Base-by-base conservation (phyloP, 1,140 invertebrate species). In the Drosophila setifemur region DNA sequence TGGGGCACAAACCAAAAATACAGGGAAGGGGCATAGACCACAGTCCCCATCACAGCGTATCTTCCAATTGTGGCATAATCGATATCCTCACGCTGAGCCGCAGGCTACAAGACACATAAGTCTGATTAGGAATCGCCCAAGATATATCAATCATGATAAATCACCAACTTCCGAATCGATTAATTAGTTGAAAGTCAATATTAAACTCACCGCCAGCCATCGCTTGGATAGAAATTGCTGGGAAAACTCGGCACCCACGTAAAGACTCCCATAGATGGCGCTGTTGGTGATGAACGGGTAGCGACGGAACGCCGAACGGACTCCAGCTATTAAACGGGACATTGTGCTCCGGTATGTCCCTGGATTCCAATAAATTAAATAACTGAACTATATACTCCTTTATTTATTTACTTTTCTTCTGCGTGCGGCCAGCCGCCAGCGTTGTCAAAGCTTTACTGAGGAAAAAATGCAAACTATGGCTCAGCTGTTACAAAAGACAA, bases 191-290 rank as follows among this genome's bases (percentile, higher is more conserved):
- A 2, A 9, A 19, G 16, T 14, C 2, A 3, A 1, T 19, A 19
- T 2, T 18, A 8, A 33, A 73, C 81, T 81, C 28, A 86, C 81
- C 43, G 75, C 23, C 33, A 86, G 29, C 72, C 66, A 85, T 11
- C 71, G 79, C 35, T 92, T 95, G 14, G 93, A 93, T 25, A 95
- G 92, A 19, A 92, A 93, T 90, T 97, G 96, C 77, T 96, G 95
- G 0, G 94, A 93, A 40, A 95, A 92, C 85, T 96, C 96, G 0
- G 95, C 95, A 2, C 94, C 93, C 0, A 94, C 93, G 82, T 96
- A 96, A 73, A 96, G 94, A 0, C 93, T 92, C 7, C 95, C 95
- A 87, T 96, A 96, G 4, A 95, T 92, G 1, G 92, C 76, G n/a
- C 94, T 94, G 87, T 96, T 96, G 28, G 94, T 93, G 8, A 95